Conservation (phyloP, 37 sponge, comb jelly and placozoan genomes). For the Beroe ovata region DNA sequence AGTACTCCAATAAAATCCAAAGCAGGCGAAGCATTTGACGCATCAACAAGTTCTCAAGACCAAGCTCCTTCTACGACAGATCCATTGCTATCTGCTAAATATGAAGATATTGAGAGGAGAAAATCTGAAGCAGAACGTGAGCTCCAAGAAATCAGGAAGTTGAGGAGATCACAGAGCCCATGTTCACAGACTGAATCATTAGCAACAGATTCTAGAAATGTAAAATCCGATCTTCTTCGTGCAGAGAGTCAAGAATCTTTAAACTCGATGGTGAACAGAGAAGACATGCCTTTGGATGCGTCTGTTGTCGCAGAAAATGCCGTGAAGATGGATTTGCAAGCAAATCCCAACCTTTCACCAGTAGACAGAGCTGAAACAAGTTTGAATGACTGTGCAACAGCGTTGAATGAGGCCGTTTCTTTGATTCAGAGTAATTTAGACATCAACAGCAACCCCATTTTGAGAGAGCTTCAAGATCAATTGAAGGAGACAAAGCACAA, state of each 20-base stretch:
- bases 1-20: slow-evolving; percentile 35
- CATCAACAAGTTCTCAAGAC: background rate
- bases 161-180: slow-evolving; percentile 40
- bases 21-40: background rate
- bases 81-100: slow-evolving; percentile 38
- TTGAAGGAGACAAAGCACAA: slow-evolving; percentile 41
- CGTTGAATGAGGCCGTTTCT: slow-evolving; percentile 41
- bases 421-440: slow-evolving; percentile 51
- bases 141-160: slow-evolving; percentile 6
- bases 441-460: background rate
- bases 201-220: slow-evolving; percentile 59
- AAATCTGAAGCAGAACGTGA: slow-evolving; percentile 57
- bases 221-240: slow-evolving; percentile 17
- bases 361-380: slow-evolving; percentile 6
- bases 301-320: background rate
- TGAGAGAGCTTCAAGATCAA: slow-evolving; percentile 37
- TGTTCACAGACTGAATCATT: slow-evolving; percentile 12
- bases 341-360: slow-evolving; percentile 12
- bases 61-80: background rate
- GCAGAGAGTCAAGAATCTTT: slow-evolving; percentile 33
- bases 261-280: background rate
- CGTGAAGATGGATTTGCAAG: slow-evolving; percentile 6
- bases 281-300: slow-evolving; percentile 40
- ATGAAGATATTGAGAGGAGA: slow-evolving; percentile 59
- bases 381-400: slow-evolving; percentile 39